Evolutionary conservation across 2,797 vertebrate genomes (phyloP).

Genomic region (Arremon aurantiirostris): DNA sequence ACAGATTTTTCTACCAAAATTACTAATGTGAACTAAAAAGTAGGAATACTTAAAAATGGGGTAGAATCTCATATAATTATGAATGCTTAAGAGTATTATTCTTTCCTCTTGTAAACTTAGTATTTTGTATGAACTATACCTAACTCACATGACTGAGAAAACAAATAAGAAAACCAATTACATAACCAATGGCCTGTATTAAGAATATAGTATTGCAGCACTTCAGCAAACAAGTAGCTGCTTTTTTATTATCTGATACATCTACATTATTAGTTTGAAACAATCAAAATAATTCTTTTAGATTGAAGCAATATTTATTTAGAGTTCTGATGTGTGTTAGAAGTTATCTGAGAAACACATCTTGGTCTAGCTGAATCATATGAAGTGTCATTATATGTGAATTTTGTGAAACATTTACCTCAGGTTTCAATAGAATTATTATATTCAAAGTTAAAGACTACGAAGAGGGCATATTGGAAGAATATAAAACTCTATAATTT

Average conservation of each 20-base stretch:
- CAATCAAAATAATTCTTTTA: not conserved
- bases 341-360: not conserved
- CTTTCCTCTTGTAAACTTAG: not conserved
- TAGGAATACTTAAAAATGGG: not conserved
- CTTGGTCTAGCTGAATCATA: not conserved
- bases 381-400: not conserved
- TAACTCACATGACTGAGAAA: not conserved
- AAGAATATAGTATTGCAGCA: not conserved
- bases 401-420: not conserved
- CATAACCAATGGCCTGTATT: not conserved
- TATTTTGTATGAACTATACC: not conserved
- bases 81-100: not conserved
- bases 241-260: not conserved
- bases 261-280: not conserved
- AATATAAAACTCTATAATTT: not conserved
- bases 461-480: not conserved
- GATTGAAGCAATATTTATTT: not conserved
- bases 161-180: not conserved
- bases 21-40: not conserved
- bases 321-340: not conserved
- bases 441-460: not conserved
- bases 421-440: not conserved
- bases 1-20: not conserved
- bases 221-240: not conserved
- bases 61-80: not conserved